A percentile compares a stretch with the other conserved stretches of the same genome.
phyloP scores from a whole-genome alignment of 53 echinoderm and acorn worm species.

The Paracentrotus lividus region DNA sequence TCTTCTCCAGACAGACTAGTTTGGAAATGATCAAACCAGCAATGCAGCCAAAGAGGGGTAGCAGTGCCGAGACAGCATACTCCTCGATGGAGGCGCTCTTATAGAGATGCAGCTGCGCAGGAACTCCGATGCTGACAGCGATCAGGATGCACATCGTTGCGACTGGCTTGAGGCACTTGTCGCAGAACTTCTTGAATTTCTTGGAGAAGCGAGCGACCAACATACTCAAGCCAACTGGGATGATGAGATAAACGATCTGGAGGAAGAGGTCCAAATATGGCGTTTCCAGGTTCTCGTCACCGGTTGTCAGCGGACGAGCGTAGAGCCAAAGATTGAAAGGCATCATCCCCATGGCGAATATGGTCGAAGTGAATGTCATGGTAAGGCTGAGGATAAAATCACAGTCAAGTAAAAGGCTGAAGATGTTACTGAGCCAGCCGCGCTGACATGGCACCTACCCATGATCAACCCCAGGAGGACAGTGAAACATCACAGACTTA shows the following conservation, averaged over 20 bases:
- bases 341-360: conserved; percentile 84
- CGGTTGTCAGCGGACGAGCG: conserved; percentile 71
- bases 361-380: conserved; percentile 82
- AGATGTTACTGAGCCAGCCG: conserved; percentile 87
- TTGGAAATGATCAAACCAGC: conserved; percentile 74
- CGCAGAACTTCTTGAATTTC: conserved; percentile 70
- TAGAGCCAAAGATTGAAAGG: conserved; percentile 86
- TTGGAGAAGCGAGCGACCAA: conserved; percentile 70
- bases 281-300: conserved; percentile 73
- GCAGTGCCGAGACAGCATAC: conserved; percentile 70
- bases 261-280: conserved; percentile 78
- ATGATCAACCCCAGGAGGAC: too few species aligned
- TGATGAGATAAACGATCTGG: conserved; percentile 75
- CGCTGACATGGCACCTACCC: too few species aligned
- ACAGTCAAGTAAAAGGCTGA: conserved; percentile 83
- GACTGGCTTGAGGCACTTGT: conserved; percentile 79
- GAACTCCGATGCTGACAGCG: conserved; percentile 76
- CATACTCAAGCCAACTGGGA: conserved; percentile 80
- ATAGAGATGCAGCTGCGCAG: conserved; percentile 76
- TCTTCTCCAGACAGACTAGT: conserved; percentile 62
- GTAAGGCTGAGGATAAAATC: conserved; percentile 85
- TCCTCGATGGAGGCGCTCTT: conserved; percentile 67
- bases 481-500: too few species aligned
- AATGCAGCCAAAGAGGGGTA: conserved; percentile 76
- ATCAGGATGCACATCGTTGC: conserved; percentile 76